Evolutionary conservation across 2,888 invertebrate species (phyloP).

Genomic region (Acronicta psi): DNA sequence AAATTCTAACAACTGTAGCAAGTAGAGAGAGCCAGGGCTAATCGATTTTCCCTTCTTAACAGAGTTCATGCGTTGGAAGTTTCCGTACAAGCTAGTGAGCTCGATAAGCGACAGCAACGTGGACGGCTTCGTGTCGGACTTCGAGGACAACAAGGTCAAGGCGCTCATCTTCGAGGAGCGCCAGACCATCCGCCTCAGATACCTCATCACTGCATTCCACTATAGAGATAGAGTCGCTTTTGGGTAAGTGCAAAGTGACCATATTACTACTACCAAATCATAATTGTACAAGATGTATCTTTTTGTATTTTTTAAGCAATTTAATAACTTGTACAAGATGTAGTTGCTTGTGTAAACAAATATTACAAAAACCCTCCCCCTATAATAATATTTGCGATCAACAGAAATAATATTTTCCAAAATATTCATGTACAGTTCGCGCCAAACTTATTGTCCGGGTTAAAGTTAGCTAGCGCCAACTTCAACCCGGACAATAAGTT

Average conservation of each 20-base stretch:
- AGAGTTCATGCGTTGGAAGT: conserved; percentile 96
- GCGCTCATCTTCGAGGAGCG: conserved; percentile 96
- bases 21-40: neutral
- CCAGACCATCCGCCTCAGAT: conserved; percentile 93
- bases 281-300: too few species aligned
- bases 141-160: conserved; percentile 97
- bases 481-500: too few species aligned
- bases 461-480: too few species aligned
- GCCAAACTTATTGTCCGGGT: too few species aligned
- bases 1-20: too few species aligned
- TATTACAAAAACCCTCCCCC: too few species aligned
- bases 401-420: too few species aligned
- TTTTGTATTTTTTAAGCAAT: too few species aligned
- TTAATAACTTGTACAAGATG: too few species aligned
- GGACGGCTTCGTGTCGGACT: conserved; percentile 94
- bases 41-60: conserved; percentile 33
- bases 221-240: conserved; percentile 96
- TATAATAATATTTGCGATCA: too few species aligned
- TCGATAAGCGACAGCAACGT: conserved; percentile 92
- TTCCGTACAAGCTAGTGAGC: conserved; percentile 94
- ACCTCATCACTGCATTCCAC: conserved; percentile 96
- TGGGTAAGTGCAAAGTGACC: conserved; percentile 89
- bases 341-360: too few species aligned
- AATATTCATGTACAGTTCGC: too few species aligned
- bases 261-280: neutral